Evolutionary conservation across 2,888 invertebrate genomes (phyloP).

Genomic region (Cerastis leucographa): DNA sequence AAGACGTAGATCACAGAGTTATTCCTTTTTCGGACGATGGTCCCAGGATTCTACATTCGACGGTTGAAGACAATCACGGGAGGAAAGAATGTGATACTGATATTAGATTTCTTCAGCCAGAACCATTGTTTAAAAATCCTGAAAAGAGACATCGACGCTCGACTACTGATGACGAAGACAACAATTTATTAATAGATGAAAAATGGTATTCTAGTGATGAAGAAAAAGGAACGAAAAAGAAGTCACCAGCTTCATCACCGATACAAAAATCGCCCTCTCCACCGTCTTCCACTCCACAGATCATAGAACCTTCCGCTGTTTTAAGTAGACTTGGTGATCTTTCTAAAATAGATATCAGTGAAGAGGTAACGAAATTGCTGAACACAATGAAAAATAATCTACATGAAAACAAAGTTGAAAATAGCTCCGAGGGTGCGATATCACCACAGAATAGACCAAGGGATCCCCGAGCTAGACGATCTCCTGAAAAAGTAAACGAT

Average conservation of each 20-base stretch:
- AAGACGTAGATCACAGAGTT: slow-evolving; percentile 89
- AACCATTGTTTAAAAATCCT: slow-evolving; percentile 86
- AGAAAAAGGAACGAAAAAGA: slow-evolving; percentile 89
- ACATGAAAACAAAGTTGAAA: slow-evolving; percentile 80
- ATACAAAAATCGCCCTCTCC: slow-evolving; percentile 76
- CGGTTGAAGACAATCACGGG: slow-evolving; percentile 69
- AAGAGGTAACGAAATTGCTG: slow-evolving; percentile 93
- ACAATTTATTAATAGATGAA: slow-evolving; percentile 90
- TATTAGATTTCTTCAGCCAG: slow-evolving; percentile 87
- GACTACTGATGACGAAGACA: slow-evolving; percentile 91
- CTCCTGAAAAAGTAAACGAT: slow-evolving; percentile 81
- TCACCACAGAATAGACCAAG: slow-evolving; percentile 75
- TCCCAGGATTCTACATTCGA: slow-evolving; percentile 71
- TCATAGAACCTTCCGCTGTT: slow-evolving; percentile 88
- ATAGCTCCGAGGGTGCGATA: slow-evolving; percentile 72
- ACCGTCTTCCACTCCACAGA: slow-evolving; percentile 85
- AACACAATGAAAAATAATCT: slow-evolving; percentile 91
- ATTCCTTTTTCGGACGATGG: slow-evolving; percentile 84
- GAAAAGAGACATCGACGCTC: slow-evolving; percentile 87
- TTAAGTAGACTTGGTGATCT: slow-evolving; percentile 93
- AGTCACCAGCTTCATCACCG: slow-evolving; percentile 84
- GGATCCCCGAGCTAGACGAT: slow-evolving; percentile 85
- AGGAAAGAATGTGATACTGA: slow-evolving; percentile 86
- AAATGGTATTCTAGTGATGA: slow-evolving; percentile 96
- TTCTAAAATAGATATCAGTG: slow-evolving; percentile 94